Base-by-base conservation (phyloP, 2,797 vertebrate genomes). In the Paramormyrops hopkinsi region DNA sequence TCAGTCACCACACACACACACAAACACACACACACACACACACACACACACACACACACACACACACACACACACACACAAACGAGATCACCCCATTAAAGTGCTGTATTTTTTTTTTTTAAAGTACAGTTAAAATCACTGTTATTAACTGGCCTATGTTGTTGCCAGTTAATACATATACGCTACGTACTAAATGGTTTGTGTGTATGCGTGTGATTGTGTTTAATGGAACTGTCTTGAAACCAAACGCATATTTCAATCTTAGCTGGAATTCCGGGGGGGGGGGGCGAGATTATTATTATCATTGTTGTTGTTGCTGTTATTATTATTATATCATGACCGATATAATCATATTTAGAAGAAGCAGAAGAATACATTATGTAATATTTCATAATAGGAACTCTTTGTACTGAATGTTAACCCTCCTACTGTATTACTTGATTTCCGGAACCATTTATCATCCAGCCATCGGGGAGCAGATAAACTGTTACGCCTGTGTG, bases 361-460 rank as follows among this genome's bases (percentile, higher is more conserved):
- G 1, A 37, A 73, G 12, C 29, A 73, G 29, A 6, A 17, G 0
- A 6, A 73, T 73, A 14, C 29, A 37, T 33, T 73, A 37, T 37
- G 12, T 73, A 37, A 73, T 73, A 37, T 73, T 33, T 37, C 8
- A 51, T 6, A 84, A 84, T 84, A 51, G 46, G 41, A 84, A 84
- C 37, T 62, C 29, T 79, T 79, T 37, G 19, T 44, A n/a, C 48
- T 84, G 46, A 84, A 51, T 79, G 37, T 19, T 11, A 33, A 46
- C 19, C 41, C 12, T 17, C 53, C 54, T 17, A 69, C 33, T 56
- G 88, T 17, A 51, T 46, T 22, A 56, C 41, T 33, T 29, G 7
- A 1, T 29, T 85, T 29, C 44, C 79, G 88, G 88, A 89, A 89
- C 88, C 33, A 37, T 62, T 85, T 84, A 7, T 44, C 29, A 9